A percentile compares a stretch with the other conserved stretches of the same genome.
These are phyloP conservation scores for Rhaphigaster nebulosa DNA, from an alignment of 2,888 invertebrate species.

Conservation along the genomic window DNA sequence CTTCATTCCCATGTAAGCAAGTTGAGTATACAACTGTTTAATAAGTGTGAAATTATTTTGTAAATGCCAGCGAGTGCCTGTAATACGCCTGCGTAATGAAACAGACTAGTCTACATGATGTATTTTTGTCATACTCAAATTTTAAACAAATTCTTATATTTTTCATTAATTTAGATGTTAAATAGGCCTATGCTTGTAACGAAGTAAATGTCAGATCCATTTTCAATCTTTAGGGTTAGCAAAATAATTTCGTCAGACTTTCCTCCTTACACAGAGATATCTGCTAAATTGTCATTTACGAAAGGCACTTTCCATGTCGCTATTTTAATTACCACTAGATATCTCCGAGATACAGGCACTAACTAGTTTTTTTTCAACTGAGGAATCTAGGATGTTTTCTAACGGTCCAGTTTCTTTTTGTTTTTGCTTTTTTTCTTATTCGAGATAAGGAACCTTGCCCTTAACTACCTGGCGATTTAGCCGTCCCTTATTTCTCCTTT, in stretches of 20 bases:
- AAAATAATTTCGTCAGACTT: background rate
- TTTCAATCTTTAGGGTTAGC: background rate
- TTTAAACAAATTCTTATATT: no score
- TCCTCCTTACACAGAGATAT: background rate
- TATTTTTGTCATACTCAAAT: no score
- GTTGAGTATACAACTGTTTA: no score
- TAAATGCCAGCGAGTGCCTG: no score
- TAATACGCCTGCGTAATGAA: no score
- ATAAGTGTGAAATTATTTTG: no score
- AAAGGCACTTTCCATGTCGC: background rate
- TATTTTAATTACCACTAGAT: background rate
- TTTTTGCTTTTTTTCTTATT: background rate
- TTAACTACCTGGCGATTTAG: background rate
- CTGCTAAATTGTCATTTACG: background rate
- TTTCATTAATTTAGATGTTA: no score
- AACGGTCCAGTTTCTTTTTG: background rate
- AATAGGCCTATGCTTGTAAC: no score
- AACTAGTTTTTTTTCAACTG: background rate
- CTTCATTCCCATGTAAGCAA: no score
- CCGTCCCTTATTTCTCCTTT: background rate
- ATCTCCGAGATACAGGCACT: background rate
- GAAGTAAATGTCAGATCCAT: no score
- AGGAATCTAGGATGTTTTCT: conserved; percentile 4
- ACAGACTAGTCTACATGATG: no score
- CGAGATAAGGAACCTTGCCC: background rate